phyloP scores from a whole-genome alignment of 2,113 vertebrate genomes.

The Salvelinus fontinalis region DNA sequence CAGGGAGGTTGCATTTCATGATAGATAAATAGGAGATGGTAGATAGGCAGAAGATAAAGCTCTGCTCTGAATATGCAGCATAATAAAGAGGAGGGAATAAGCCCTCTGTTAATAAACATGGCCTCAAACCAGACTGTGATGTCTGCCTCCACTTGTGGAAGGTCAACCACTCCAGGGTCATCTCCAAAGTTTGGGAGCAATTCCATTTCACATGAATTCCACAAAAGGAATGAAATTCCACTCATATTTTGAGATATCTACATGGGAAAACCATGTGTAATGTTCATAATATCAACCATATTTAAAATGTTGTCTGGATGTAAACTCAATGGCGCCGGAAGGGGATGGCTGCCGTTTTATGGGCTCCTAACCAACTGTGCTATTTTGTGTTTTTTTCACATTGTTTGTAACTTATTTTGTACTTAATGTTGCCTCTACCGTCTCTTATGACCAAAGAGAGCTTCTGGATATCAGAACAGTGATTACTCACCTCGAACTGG shows the following conservation, averaged over 20 bases:
- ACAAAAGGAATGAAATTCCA: neutral
- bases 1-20: neutral
- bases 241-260: neutral
- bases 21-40: neutral
- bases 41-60: neutral
- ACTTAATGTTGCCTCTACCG: too few relatives aligned
- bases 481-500: too few relatives aligned
- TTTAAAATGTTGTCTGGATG: neutral
- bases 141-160: conserved; percentile 53
- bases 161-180: neutral
- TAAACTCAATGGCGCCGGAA: neutral
- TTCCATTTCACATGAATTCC: neutral
- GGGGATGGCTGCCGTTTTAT: too few relatives aligned
- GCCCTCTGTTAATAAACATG: neutral
- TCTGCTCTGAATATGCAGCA: conserved; percentile 13
- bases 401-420: too few relatives aligned
- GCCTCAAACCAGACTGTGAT: neutral
- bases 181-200: neutral
- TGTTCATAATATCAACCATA: neutral
- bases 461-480: too few relatives aligned
- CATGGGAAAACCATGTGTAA: neutral
- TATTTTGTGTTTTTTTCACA: too few relatives aligned
- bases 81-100: neutral
- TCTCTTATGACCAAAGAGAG: too few relatives aligned
- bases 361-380: too few relatives aligned